Percentiles rank a stretch among this genome's conserved stretches.
Conservation (phyloP, 2,113 vertebrate species). For the Junco hyemalis region DNA sequence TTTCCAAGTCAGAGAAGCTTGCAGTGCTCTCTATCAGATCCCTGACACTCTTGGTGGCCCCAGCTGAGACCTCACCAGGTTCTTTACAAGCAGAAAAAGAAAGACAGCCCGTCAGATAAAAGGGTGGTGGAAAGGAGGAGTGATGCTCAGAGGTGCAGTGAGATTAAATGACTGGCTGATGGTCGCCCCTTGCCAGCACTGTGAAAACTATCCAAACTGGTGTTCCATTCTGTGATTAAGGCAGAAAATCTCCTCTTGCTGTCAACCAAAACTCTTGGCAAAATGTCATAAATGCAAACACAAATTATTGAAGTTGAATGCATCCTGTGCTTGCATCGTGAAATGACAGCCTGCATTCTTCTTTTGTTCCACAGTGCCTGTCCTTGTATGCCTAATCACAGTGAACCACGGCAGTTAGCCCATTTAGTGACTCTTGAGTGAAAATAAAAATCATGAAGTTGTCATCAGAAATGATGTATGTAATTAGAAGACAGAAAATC, state of each 20-base stretch:
- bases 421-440: not conserved
- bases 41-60: fast-evolving
- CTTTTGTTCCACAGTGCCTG: not conserved
- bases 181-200: not conserved
- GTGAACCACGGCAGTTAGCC: not conserved
- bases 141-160: not conserved
- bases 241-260: not conserved
- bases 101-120: not conserved
- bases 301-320: not conserved
- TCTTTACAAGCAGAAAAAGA: not conserved
- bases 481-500: not conserved
- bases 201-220: not conserved
- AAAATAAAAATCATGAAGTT: not conserved
- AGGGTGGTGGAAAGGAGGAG: not conserved
- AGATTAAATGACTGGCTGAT: not conserved
- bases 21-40: not conserved
- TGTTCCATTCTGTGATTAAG: not conserved
- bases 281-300: not conserved
- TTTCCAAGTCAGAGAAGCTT: not conserved
- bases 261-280: not conserved
- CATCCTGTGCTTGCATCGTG: fast-evolving
- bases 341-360: not conserved
- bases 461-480: not conserved
- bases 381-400: not conserved
- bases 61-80: not conserved